phyloP scores from a whole-genome alignment of 1,140 invertebrate species.

The Lepidostoma basale region DNA sequence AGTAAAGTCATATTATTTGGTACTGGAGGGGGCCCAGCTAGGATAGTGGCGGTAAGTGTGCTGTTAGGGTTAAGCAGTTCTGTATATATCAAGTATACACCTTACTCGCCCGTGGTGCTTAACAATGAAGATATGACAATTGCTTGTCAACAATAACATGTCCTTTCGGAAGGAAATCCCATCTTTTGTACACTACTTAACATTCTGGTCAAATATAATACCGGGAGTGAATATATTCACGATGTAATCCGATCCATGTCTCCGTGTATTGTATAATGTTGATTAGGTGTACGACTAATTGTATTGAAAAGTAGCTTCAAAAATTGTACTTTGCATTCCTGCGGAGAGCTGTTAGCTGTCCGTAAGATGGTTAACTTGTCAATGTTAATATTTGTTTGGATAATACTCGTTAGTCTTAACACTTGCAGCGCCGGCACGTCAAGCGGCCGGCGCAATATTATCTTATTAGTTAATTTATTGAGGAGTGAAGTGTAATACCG shows the following conservation, averaged over 20 bases:
- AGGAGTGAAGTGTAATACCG: background rate
- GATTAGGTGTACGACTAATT: constrained; percentile 12
- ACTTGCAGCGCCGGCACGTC: too few species aligned
- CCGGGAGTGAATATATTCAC: background rate
- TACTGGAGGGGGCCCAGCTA: too few species aligned
- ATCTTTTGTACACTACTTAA: constrained; percentile 5
- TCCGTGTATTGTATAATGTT: constrained; percentile 10
- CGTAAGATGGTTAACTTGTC: background rate
- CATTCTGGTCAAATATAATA: background rate
- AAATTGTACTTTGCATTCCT: background rate
- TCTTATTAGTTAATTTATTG: constrained; percentile 31
- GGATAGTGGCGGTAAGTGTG: too few species aligned
- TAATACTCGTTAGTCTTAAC: constrained; percentile 14
- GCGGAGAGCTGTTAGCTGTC: background rate
- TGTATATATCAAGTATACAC: constrained; percentile 4
- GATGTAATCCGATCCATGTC: constrained; percentile 24
- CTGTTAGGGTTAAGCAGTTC: background rate
- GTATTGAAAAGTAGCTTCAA: background rate
- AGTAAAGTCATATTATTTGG: too few species aligned
- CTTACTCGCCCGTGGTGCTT: constrained; percentile 3
- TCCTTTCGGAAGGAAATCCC: background rate
- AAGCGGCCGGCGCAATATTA: too few species aligned
- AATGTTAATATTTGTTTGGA: constrained; percentile 17
- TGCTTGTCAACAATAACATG: constrained; percentile 1
- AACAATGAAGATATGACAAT: background rate